Base-by-base conservation (phyloP, 2,797 vertebrate genomes). In the Oreonectes daqikongensis region DNA sequence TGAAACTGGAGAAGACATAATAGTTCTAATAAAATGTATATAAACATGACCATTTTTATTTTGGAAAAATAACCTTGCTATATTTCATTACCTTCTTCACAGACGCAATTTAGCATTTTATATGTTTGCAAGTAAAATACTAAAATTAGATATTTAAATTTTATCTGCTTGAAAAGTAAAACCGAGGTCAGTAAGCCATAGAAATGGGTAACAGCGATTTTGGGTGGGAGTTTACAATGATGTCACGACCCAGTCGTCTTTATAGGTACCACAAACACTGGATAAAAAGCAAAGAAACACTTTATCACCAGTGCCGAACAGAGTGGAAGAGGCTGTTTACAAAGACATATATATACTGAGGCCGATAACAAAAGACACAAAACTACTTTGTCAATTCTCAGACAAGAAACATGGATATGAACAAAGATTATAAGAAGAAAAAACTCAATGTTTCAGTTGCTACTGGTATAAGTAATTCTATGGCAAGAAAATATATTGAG, bases 281-380 rank as follows among this genome's bases (percentile, higher is more conserved):
- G 38, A 66, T 52, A 52, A 61, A 67, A 50, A 68, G 65, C 57
- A 65, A 74, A 81, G 57, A 65, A 24, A n/a, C 48, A 22, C 63
- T 78, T 69, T 78, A 74, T 78, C 50, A 59, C 52, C 44, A 32
- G 17, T 22, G 10, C 7, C 20, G 71, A n/a, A n/a, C n/a, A n/a
- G n/a, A 71, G 85, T 81, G 82, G 42, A 60, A 50, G 44, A 28
- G 17, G 53, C 53, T 55, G 17, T 81, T 66, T 53, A 72, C 42
- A 72, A 26, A 60, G n/a, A 61, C 61, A 28, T 48, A 57, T 77
- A 48, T 77, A 3, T 68, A 55, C 24, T 26, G 17, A 69, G 46
- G 7, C 26, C 18, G 18, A 70, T 38, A 79, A 90, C 86, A 90
- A 89, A 85, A 81, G 85, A 52, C 86, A 81, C 79, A 89, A 87